Evolutionary conservation across 2,888 invertebrate species (phyloP).

Genomic region (Malacosoma neustria): DNA sequence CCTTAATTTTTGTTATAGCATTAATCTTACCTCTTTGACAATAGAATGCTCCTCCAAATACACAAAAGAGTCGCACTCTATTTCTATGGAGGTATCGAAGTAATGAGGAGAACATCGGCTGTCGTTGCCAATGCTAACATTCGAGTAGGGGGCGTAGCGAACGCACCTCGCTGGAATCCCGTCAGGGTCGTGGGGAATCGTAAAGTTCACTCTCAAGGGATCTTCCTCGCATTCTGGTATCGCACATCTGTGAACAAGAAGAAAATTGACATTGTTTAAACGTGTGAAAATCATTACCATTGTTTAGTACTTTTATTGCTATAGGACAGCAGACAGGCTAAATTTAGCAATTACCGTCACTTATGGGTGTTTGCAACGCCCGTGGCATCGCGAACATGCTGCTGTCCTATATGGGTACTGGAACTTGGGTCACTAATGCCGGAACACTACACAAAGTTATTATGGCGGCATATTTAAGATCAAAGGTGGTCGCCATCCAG

Average conservation of each 20-base stretch:
- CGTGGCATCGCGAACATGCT: too few species aligned
- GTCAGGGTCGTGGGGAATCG: constrained; percentile 44
- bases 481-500: too few species aligned
- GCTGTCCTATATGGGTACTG: too few species aligned
- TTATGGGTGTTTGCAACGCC: too few species aligned
- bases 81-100: constrained; percentile 45
- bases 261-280: constrained; percentile 1
- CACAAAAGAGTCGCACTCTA: constrained; percentile 49
- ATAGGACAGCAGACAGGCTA: too few species aligned
- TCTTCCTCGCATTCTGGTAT: constrained; percentile 54
- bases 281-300: too few species aligned
- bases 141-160: constrained; percentile 45
- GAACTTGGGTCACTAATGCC: too few species aligned
- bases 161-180: constrained; percentile 46
- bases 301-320: too few species aligned
- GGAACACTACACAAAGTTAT: too few species aligned
- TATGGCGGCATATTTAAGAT: too few species aligned
- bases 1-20: too few species aligned
- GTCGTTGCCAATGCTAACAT: constrained; percentile 26
- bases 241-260: constrained; percentile 40
- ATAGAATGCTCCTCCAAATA: constrained; percentile 62
- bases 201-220: constrained; percentile 37
- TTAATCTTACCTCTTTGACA: constrained; percentile 64
- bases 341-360: too few species aligned
- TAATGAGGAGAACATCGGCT: constrained; percentile 41